Evolutionary conservation across 1,140 invertebrate genomes (phyloP).

Genomic region (Copidosoma floridanum): DNA sequence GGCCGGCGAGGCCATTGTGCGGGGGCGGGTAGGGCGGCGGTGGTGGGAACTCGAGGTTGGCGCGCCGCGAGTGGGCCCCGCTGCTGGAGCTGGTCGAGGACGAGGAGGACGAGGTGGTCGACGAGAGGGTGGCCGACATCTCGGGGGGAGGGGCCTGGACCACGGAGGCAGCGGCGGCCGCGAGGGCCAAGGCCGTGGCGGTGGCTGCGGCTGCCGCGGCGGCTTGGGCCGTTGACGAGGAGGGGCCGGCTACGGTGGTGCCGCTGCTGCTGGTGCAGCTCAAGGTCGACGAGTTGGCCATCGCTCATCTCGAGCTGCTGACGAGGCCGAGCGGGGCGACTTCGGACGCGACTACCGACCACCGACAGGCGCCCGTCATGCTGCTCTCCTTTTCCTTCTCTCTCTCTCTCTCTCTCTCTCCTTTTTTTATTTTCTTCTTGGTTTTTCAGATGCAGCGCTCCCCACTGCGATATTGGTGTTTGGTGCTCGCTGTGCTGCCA

Average conservation of each 20-base stretch:
- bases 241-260: neutral
- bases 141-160: too few species aligned
- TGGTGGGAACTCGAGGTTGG: constrained; percentile 58
- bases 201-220: neutral
- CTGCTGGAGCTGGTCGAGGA: neutral
- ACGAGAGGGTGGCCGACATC: neutral
- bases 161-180: too few species aligned
- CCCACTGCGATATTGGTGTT: too few species aligned
- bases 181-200: too few species aligned
- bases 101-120: constrained; percentile 13
- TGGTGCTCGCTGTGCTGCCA: neutral
- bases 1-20: constrained; percentile 37
- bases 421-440: neutral
- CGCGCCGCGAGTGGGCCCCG: constrained; percentile 39
- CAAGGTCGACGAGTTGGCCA: constrained; percentile 17
- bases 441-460: neutral
- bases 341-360: neutral
- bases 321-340: too few species aligned
- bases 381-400: too few species aligned
- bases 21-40: constrained; percentile 59
- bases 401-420: too few species aligned
- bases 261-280: constrained; percentile 3
- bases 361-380: neutral
- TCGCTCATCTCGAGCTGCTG: constrained; percentile 13
- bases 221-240: neutral